phyloP scores from a whole-genome alignment of 2,113 vertebrate genomes.

The Gobio gobio region DNA sequence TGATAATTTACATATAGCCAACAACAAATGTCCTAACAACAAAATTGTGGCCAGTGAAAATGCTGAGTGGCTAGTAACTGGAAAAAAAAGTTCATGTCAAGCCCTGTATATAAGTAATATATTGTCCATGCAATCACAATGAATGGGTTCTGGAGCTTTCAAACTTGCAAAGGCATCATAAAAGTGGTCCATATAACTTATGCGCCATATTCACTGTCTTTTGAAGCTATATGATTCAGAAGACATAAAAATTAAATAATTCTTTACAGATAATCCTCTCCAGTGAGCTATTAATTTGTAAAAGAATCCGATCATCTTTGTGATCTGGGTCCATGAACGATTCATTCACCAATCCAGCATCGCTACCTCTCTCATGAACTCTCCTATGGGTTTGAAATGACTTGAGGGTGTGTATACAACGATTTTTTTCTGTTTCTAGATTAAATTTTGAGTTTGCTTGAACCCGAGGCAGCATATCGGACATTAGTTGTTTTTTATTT shows the following conservation, averaged over 20 bases:
- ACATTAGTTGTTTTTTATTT: slow-evolving; percentile 1
- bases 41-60: no score
- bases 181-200: neutral
- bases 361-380: neutral
- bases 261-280: neutral
- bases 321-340: neutral
- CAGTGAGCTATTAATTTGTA: neutral
- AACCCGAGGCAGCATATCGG: neutral
- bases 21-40: no score
- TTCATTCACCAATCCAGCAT: neutral
- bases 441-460: neutral
- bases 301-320: neutral
- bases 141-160: neutral
- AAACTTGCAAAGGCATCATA: neutral
- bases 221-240: neutral
- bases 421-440: slow-evolving; percentile 1
- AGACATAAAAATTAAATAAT: neutral
- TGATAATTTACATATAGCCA: no score
- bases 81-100: no score
- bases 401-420: neutral
- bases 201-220: neutral
- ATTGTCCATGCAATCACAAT: neutral
- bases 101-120: neutral
- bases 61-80: no score
- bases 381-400: neutral